Base-by-base conservation (phyloP, 2,888 invertebrate genomes). In the Uloborus plumipes region DNA sequence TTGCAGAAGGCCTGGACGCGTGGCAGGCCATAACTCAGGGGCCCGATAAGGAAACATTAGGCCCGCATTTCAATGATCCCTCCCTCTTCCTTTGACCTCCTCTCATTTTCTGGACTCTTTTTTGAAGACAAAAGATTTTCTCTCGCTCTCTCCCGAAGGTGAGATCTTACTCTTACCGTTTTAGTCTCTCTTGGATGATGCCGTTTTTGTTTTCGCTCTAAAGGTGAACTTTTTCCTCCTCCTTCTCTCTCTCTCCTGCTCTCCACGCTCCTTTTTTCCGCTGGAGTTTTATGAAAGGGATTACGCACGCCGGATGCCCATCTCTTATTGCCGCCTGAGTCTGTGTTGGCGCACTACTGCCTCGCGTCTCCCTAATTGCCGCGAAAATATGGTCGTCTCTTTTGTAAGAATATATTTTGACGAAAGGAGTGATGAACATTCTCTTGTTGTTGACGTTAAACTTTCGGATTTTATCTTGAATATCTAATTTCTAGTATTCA, bases 31-130 rank as follows among this genome's bases (percentile, higher is more conserved):
- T 81, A 81, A 81, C 75, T 81, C 81, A 81, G 59, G 20, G 58
- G 49, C 70, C 81, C 70, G 81, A 81, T 81, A 81, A 81, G 81
- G 81, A 71, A 81, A 75, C 81, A 75, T 81, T 81, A 81, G 75
- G 70, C 70, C 80, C 75, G 81, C 81, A 81, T 81, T 75, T 81
- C 81, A 81, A 81, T 81, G 81, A 81, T 80, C 80, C 80, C 69
- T 66, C 73, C 66, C n/a, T 14, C 20, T 26, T 72, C 58, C 72
- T 79, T 73, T 80, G 80, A 77, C 77, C 77, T 77, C 39, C 70
- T 76, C 76, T 76, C 76, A 69, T 76, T 76, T 76, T 76, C 75
- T 59, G 61, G 55, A 53, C 65, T 61, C 71, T 22, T 65, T 67
- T 67, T 67, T 74, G 65, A 66, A 65, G 64, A 53, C 70, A 71